Evolutionary conservation across 2,797 vertebrate species (phyloP), one percentile per base, ranked within the genome.

Genomic region (Brachyrhaphis roseni): DNA sequence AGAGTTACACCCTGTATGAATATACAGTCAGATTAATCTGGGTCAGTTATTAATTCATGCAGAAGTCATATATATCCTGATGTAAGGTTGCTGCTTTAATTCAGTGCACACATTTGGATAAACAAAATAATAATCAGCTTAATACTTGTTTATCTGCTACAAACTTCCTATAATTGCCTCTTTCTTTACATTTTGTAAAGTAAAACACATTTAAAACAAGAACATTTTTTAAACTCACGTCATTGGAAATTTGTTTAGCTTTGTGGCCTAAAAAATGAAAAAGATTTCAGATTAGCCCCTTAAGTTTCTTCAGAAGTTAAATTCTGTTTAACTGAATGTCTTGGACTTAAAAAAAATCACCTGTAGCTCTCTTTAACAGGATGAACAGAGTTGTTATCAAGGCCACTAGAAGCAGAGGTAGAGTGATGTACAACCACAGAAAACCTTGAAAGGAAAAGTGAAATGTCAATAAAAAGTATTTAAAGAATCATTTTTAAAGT

Each of bases 141-240:
- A 11, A 57, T 28, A 57, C 2, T 18, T 18, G 5, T 36, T 64
- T 8, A 64, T 64, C 28, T 20, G 62, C 31, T 6, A 18, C 13
- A 18, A 36, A 20, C 31, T 51, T 77, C 34, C 23, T 39, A 31
- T 18, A 55, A 12, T 41, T 41, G 1, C 5, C 3, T 10, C 4
- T 70, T 70, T 0, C 12, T 15, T 5, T 41, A 13, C 2, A 15
- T 70, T 41, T 70, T 26, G 2, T 43, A 43, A 70, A 70, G 39
- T n/a, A 41, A 70, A 70, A 41, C 39, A 26, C 39, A 43, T 70
- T n/a, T 43, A 11, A 7, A 39, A 39, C 26, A 23, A 41, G 5
- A 55, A 45, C 4, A 11, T 5, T 13, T 18, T 43, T 28, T 11
- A 70, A 72, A 87, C 86, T 90, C 66, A 88, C 86, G n/a, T 3